phyloP scores from a whole-genome alignment of 2,888 invertebrate species.

The Cataglyphis altisquamis region DNA sequence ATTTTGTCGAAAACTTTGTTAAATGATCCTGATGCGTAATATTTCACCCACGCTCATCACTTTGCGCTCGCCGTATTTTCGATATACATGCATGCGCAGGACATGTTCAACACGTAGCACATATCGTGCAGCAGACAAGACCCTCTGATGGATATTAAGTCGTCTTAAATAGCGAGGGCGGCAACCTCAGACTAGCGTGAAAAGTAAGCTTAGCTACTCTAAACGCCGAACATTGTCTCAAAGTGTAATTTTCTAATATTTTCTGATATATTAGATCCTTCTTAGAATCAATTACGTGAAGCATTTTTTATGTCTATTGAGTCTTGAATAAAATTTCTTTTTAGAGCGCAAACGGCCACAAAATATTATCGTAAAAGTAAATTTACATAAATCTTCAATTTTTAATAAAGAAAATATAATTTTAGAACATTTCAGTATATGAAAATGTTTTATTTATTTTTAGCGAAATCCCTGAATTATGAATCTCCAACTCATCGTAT shows the following conservation, averaged over 20 bases:
- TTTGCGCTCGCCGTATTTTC: constrained; percentile 1
- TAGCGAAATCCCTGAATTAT: not conserved
- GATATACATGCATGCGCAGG: constrained; percentile 8
- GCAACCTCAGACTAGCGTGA: not conserved
- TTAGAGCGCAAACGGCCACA: not conserved
- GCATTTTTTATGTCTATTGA: not conserved
- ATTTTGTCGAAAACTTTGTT: constrained; percentile 43
- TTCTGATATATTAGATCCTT: not conserved
- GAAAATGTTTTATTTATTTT: not conserved
- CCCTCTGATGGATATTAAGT: constrained; percentile 37
- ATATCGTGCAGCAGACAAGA: constrained; percentile 22
- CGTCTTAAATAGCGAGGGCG: constrained; percentile 40
- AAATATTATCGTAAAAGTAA: not conserved
- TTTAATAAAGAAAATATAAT: not conserved
- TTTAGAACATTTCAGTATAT: not conserved
- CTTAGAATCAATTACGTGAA: not conserved
- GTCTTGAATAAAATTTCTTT: not conserved
- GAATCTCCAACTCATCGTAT: not conserved
- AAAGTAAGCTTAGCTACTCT: constrained; percentile 29
- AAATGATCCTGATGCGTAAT: constrained; percentile 31
- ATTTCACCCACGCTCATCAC: constrained; percentile 36
- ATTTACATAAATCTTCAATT: not conserved
- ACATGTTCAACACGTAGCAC: constrained; percentile 44
- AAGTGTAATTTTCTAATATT: constrained; percentile 35
- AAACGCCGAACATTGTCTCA: not conserved